These are phyloP conservation scores for Luehdorfia chinensis DNA, from an alignment of 1,140 invertebrate genomes.

Conservation along the genomic window DNA sequence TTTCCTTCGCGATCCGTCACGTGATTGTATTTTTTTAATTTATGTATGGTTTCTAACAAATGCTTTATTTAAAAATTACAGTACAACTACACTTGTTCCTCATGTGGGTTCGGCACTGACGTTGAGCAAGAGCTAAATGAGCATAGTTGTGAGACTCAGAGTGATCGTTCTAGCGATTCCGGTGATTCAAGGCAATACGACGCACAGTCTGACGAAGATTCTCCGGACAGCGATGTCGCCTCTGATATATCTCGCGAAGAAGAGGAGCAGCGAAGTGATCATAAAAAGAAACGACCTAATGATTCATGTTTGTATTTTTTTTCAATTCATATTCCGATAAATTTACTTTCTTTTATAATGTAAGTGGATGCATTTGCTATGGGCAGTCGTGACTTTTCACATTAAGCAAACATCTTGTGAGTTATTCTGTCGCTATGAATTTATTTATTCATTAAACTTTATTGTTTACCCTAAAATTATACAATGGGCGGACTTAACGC, in stretches of 20 bases:
- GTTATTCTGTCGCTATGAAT: no score
- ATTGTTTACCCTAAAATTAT: no score
- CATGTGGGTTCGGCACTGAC: conserved; percentile 34
- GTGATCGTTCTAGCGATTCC: conserved; percentile 26
- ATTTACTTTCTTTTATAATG: no score
- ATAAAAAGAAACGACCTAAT: conserved; percentile 28
- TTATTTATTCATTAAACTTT: no score
- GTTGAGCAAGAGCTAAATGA: conserved; percentile 26
- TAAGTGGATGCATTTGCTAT: no score
- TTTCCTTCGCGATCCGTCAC: no score
- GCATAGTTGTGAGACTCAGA: conserved; percentile 23
- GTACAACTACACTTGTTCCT: conserved; percentile 26
- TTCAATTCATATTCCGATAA: no score
- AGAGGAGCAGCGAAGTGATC: conserved; percentile 11
- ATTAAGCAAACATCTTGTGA: no score
- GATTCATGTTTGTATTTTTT: conserved; percentile 30
- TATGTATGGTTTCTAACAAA: no score
- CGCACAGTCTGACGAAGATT: conserved; percentile 29
- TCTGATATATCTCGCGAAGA: conserved; percentile 37
- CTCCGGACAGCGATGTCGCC: conserved; percentile 34
- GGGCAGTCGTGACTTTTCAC: no score
- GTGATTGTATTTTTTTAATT: no score
- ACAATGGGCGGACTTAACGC: no score
- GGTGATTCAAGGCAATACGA: conserved; percentile 34
- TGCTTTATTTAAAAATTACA: conserved; percentile 9